Evolutionary conservation across 2,888 invertebrate species (phyloP).

Genomic region (Teleiodes luculella): DNA sequence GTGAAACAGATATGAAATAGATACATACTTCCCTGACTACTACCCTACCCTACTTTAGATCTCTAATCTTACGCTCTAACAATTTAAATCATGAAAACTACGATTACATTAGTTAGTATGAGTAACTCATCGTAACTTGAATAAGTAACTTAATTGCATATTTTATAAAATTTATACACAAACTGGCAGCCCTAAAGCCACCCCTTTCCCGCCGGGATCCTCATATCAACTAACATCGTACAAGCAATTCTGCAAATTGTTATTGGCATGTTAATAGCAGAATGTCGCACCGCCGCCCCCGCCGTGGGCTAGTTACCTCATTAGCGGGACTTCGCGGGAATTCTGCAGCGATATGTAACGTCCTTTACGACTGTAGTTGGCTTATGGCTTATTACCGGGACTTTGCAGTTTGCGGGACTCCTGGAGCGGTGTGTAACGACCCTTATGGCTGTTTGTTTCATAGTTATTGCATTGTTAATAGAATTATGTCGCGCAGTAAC

Average conservation of each 20-base stretch:
- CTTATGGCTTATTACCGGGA: background rate
- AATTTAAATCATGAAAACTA: too few relatives aligned
- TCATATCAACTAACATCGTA: constrained; percentile 59
- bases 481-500: background rate
- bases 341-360: background rate
- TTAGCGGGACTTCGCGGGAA: background rate
- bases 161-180: background rate
- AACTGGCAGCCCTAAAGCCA: constrained; percentile 49
- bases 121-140: too few relatives aligned
- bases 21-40: too few relatives aligned
- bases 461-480: constrained; percentile 10
- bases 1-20: too few relatives aligned
- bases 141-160: too few relatives aligned
- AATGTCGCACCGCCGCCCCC: constrained; percentile 42
- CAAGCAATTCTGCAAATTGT: constrained; percentile 74
- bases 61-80: too few relatives aligned
- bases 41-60: too few relatives aligned
- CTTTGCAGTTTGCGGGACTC: background rate
- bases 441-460: background rate
- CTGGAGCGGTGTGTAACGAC: background rate
- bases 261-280: constrained; percentile 72
- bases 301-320: background rate
- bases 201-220: constrained; percentile 51
- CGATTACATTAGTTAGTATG: too few relatives aligned
- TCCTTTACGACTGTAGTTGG: background rate